A percentile compares a stretch with the other conserved stretches of the same genome.
Conservation (phyloP, 2,888 invertebrate species). For the Cataglyphis cursor region DNA sequence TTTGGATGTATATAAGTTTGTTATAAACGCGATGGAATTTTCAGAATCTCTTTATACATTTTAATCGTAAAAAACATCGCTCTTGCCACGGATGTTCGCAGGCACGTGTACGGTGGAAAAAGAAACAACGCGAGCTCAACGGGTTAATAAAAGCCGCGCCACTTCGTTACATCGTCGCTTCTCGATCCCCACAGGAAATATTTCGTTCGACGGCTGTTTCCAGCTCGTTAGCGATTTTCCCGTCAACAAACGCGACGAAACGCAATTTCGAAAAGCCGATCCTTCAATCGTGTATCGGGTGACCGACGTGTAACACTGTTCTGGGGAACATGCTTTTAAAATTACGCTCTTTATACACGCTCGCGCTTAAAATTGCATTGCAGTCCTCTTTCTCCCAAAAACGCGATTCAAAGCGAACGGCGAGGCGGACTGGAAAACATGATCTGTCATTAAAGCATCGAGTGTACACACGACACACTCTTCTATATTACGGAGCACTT, state of each 20-base stretch:
- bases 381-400: conserved; percentile 18
- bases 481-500: neutral
- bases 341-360: conserved; percentile 39
- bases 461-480: neutral
- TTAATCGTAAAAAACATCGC: neutral
- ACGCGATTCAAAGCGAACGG: conserved; percentile 18
- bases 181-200: conserved; percentile 44
- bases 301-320: conserved; percentile 45
- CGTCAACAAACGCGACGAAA: conserved; percentile 53
- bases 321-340: conserved; percentile 40
- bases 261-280: conserved; percentile 53
- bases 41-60: neutral
- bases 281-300: conserved; percentile 51
- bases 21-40: neutral
- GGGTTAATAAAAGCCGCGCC: conserved; percentile 54
- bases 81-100: neutral
- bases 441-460: conserved; percentile 23
- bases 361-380: conserved; percentile 27
- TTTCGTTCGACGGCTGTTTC: conserved; percentile 53
- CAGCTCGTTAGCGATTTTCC: conserved; percentile 54
- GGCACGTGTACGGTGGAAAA: neutral
- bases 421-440: conserved; percentile 5
- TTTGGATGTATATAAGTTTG: neutral
- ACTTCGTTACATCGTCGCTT: conserved; percentile 53
- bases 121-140: conserved; percentile 31